Evolutionary conservation across 2,113 vertebrate genomes (phyloP).

Genomic region (Sprattus sprattus): DNA sequence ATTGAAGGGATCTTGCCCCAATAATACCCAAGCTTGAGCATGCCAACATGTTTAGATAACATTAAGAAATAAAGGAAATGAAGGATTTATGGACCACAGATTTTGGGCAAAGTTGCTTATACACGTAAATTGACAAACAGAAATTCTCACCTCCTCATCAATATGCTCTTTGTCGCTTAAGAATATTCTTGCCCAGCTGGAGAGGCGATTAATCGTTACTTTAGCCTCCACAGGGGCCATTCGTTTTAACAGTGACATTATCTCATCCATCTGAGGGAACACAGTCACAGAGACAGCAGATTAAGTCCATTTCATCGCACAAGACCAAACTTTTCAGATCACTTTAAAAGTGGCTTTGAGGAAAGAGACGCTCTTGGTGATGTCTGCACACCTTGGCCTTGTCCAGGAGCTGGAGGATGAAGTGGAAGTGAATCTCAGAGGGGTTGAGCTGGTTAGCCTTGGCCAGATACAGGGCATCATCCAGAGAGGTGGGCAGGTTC

Average conservation of each 20-base stretch:
- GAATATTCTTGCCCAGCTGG: conserved; percentile 78
- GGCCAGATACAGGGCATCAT: conserved; percentile 87
- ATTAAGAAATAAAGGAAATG: no score
- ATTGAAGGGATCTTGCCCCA: not conserved
- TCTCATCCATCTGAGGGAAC: conserved; percentile 75
- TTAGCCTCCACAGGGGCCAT: conserved; percentile 73
- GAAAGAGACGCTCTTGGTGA: not conserved
- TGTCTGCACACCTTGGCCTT: conserved; percentile 72
- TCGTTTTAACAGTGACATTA: conserved; percentile 75
- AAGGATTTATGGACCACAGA: no score
- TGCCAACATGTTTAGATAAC: no score
- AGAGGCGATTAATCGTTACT: conserved; percentile 77
- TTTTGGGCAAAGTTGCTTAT: not conserved
- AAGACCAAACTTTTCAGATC: not conserved
- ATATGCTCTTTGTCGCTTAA: conserved; percentile 75
- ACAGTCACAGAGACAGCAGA: not conserved
- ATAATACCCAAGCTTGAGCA: no score
- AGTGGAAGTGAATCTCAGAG: conserved; percentile 79
- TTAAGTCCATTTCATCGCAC: not conserved
- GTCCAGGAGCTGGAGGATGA: conserved; percentile 79
- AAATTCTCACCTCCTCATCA: conserved; percentile 68
- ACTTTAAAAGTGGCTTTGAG: not conserved
- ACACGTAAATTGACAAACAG: conserved; percentile 10
- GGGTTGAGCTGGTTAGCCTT: conserved; percentile 77
- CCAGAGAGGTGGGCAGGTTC: conserved; percentile 78